Conservation (phyloP, 2,888 invertebrate species). For the Auanema freiburgensis region DNA sequence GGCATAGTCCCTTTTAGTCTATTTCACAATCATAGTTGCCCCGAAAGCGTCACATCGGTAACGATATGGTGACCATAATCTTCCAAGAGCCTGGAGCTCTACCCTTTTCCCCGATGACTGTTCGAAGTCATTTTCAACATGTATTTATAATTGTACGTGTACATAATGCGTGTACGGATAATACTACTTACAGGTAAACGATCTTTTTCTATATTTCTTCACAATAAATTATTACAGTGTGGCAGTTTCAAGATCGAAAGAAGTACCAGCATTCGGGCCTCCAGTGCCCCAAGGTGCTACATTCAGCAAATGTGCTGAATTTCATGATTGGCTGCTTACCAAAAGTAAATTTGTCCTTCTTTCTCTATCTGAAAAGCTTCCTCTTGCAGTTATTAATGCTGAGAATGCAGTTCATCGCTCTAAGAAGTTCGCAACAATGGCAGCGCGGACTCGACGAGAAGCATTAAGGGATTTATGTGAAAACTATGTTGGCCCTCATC, state of each 20-base stretch:
- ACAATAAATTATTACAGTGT: slow-evolving; percentile 60
- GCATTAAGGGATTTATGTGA: slow-evolving; percentile 80
- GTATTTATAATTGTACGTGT: slow-evolving; percentile 90
- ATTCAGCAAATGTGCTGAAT: slow-evolving; percentile 86
- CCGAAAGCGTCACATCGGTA: slow-evolving; percentile 92
- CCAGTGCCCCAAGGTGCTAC: slow-evolving; percentile 83
- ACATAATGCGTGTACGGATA: slow-evolving; percentile 86
- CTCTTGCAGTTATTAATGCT: slow-evolving; percentile 80
- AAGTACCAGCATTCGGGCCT: slow-evolving; percentile 94
- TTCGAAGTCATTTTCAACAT: slow-evolving; percentile 95
- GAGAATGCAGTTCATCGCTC: slow-evolving; percentile 94
- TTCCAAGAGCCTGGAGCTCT: slow-evolving; percentile 74
- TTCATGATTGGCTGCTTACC: slow-evolving; percentile 89
- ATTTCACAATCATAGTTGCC: slow-evolving; percentile 70
- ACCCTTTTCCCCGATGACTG: slow-evolving; percentile 89
- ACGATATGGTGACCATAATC: slow-evolving; percentile 94
- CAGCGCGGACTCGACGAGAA: slow-evolving; percentile 89
- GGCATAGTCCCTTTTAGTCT: neutral
- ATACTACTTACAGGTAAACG: slow-evolving; percentile 80
- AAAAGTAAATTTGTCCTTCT: slow-evolving; percentile 71
- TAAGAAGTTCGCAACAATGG: slow-evolving; percentile 95
- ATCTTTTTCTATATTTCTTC: neutral
- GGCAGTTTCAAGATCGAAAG: slow-evolving; percentile 79
- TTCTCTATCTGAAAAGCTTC: neutral
- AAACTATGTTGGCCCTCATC: slow-evolving; percentile 61